Conservation (phyloP, 2,113 vertebrate species). For the Eulemur macaco region DNA sequence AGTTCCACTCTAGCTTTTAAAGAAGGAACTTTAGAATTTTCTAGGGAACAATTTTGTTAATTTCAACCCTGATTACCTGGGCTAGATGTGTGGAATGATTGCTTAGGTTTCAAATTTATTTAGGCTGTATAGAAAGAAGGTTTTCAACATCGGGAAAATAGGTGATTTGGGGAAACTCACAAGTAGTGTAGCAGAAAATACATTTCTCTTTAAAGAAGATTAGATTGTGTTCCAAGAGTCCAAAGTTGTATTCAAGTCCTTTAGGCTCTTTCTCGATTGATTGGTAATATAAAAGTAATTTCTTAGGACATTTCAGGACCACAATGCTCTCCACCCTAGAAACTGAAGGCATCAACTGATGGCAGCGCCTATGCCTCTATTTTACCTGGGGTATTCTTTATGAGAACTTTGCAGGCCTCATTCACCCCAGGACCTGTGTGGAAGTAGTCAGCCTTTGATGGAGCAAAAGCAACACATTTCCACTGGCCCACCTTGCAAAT, state of each 20-base stretch:
- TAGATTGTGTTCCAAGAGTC: neutral
- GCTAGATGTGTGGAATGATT: neutral
- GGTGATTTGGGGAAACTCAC: neutral
- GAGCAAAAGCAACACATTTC: neutral
- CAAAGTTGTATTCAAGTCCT: neutral
- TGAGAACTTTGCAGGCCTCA: neutral
- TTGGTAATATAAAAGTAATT: neutral
- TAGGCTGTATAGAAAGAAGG: neutral
- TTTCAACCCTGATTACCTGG: neutral
- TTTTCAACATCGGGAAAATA: neutral
- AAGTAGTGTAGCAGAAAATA: neutral
- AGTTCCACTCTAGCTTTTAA: neutral
- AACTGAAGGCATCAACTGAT: neutral
- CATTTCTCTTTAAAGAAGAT: neutral
- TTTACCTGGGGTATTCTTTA: neutral
- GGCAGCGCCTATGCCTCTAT: neutral
- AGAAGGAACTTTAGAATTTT: neutral
- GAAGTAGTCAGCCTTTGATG: neutral
- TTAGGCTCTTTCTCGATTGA: neutral
- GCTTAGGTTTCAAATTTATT: neutral
- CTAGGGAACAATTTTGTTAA: neutral
- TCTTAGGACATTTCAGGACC: neutral
- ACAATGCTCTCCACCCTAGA: neutral
- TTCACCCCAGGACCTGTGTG: neutral
- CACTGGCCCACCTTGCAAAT: neutral